These are phyloP conservation scores for Xestia rhomboidea DNA, from an alignment of 2,888 invertebrate species.

Conservation along the genomic window DNA sequence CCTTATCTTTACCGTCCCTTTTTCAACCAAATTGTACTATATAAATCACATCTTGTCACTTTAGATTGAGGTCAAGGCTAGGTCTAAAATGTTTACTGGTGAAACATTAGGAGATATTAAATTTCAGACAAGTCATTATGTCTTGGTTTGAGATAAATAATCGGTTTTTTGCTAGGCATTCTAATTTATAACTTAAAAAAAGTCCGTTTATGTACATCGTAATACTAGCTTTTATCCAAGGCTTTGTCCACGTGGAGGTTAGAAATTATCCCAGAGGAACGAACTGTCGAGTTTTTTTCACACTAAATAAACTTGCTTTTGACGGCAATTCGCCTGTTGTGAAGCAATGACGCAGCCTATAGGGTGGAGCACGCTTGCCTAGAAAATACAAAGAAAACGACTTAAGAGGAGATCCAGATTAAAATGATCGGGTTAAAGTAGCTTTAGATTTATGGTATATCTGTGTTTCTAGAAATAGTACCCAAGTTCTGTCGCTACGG, in stretches of 20 bases:
- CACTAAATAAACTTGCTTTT: not conserved
- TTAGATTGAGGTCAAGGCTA: conserved; percentile 22
- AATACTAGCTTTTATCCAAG: not conserved
- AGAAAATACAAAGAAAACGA: not conserved
- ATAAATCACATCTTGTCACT: conserved; percentile 43
- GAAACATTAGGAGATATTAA: conserved; percentile 7
- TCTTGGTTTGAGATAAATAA: not conserved
- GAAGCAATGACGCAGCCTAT: not conserved
- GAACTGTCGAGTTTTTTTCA: not conserved
- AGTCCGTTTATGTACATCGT: not conserved
- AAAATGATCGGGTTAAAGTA: not conserved
- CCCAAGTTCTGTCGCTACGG: not conserved
- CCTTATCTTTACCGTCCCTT: conserved; percentile 18
- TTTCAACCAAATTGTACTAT: conserved; percentile 28
- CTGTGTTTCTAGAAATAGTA: not conserved
- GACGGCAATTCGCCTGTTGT: not conserved
- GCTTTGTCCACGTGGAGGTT: not conserved
- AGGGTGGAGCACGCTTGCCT: not conserved
- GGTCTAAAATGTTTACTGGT: conserved; percentile 14
- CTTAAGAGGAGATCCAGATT: not conserved
- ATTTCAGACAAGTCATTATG: not conserved
- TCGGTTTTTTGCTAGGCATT: not conserved
- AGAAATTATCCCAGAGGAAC: not conserved
- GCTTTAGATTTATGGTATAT: not conserved
- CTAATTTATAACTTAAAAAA: not conserved